A percentile compares a stretch with the other conserved stretches of the same genome.
Evolutionary conservation across 1,140 invertebrate genomes (phyloP).

Genomic region (Lutraria rhynchaena): DNA sequence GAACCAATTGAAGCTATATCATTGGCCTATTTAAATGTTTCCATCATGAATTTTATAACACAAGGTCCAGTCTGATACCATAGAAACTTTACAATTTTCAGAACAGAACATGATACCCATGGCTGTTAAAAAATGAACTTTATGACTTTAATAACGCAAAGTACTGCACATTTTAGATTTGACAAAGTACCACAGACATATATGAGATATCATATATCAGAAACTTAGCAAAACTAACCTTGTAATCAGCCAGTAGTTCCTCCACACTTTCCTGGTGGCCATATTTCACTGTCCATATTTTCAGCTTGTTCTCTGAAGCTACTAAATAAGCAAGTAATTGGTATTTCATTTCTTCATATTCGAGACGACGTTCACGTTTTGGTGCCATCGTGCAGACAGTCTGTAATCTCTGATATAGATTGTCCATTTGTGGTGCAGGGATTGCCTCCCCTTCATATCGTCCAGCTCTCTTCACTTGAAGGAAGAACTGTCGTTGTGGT

Average conservation of each 20-base stretch:
- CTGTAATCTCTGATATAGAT: slow-evolving; percentile 89
- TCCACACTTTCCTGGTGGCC: slow-evolving; percentile 91
- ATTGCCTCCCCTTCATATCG: slow-evolving; percentile 82
- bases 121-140: too few species aligned
- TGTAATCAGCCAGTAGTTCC: slow-evolving; percentile 92
- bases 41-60: too few species aligned
- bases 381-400: slow-evolving; percentile 67
- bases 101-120: too few species aligned
- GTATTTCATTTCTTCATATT: slow-evolving; percentile 76
- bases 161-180: too few species aligned
- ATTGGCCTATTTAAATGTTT: too few species aligned
- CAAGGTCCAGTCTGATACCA: too few species aligned
- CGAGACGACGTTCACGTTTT: slow-evolving; percentile 70
- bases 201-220: too few species aligned
- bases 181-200: too few species aligned
- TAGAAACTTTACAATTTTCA: too few species aligned
- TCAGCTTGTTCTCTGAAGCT: slow-evolving; percentile 93
- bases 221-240: slow-evolving; percentile 69
- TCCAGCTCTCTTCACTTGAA: slow-evolving; percentile 79
- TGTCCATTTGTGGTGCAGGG: slow-evolving; percentile 89
- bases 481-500: slow-evolving; percentile 89
- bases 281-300: slow-evolving; percentile 94
- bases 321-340: slow-evolving; percentile 90
- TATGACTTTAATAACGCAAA: too few species aligned
- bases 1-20: too few species aligned